phyloP scores from a whole-genome alignment of 2,113 vertebrate genomes.

The Numida meleagris region DNA sequence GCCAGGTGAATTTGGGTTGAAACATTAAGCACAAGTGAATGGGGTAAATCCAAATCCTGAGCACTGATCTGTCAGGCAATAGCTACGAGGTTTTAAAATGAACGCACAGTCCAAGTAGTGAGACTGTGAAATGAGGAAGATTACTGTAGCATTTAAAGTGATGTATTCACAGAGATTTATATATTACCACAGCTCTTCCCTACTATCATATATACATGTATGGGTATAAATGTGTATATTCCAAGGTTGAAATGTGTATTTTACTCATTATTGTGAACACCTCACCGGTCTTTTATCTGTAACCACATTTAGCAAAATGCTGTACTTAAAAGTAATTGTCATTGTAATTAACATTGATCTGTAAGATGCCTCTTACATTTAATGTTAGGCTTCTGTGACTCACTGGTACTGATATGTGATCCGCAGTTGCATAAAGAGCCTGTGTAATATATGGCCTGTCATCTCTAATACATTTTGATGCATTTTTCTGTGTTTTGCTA shows the following conservation, averaged over 20 bases:
- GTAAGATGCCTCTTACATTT: background rate
- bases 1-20: background rate
- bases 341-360: slow-evolving; percentile 36
- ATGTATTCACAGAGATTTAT: background rate
- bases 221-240: background rate
- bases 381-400: slow-evolving; percentile 28
- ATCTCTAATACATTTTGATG: slow-evolving; percentile 32
- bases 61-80: background rate
- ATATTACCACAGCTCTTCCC: background rate
- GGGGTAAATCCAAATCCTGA: background rate
- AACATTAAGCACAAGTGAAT: background rate
- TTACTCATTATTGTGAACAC: background rate
- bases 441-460: slow-evolving; percentile 34
- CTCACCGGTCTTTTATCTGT: background rate
- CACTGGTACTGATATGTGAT: slow-evolving; percentile 6
- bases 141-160: background rate
- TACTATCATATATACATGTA: background rate
- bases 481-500: slow-evolving; percentile 59
- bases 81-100: background rate
- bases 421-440: slow-evolving; percentile 29
- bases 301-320: background rate
- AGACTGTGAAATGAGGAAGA: background rate
- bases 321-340: slow-evolving; percentile 10
- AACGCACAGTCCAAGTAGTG: background rate
- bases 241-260: background rate